Evolutionary conservation across 2,888 invertebrate species (phyloP), one percentile per base, ranked within the genome.

Genomic region (Noctua comes): DNA sequence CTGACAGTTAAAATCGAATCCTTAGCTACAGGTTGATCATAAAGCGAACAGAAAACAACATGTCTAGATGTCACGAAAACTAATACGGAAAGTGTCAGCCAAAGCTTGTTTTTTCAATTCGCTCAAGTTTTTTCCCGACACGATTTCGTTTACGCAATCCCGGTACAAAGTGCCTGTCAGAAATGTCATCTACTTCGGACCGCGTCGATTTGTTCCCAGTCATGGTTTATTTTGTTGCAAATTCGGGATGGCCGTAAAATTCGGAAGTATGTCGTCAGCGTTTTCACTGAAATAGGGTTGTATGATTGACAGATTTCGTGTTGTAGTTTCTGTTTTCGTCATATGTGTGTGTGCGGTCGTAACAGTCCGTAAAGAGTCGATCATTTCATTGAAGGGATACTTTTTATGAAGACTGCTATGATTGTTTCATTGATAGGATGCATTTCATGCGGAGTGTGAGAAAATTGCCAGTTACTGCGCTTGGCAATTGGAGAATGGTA

Each of bases 161-260:
- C 73, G 1, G 59, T 82, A 81, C 82, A 76, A 86, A 87, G 84
- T 88, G 83, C 71, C 80, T 77, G 81, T 88, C 84, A 86, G 77
- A 84, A 84, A 82, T 76, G 69, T 87, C 82, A 83, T 83, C 84
- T 83, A 76, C 79, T 40, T 70, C 73, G 82, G 72, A 80, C 79
- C 83, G 76, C 83, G 87, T 83, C 84, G 83, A 86, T 88, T 91
- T 89, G 85, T 88, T 86, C 81, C 86, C 84, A 88, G 85, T 83
- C 82, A 84, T 88, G 83, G 85, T 90, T 89, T 90, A 90, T 90
- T 90, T 90, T 90, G 86, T 88, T 90, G 88, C 87, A 86, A 87
- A 89, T 87, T 88, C 86, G 83, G 86, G 77, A 77, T 79, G 66
- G 73, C 65, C 85, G 74, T 83, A 73, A 88, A 86, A 86, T 80